These are phyloP conservation scores for Teinopalpus imperialis DNA, from an alignment of 2,888 invertebrate species.

Conservation along the genomic window DNA sequence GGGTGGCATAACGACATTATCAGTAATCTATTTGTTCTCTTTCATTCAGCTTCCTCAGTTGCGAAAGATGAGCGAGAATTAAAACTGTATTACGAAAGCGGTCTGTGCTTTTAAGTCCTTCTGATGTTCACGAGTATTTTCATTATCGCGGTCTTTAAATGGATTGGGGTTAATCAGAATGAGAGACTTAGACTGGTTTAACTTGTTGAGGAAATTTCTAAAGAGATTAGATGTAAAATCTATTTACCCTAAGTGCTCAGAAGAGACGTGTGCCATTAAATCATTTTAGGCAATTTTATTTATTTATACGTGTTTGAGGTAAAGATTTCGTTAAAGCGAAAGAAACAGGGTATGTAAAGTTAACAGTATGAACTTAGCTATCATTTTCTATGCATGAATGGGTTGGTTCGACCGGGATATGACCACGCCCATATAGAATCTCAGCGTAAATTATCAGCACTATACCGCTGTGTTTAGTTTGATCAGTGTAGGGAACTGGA, in stretches of 20 bases:
- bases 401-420: too few relatives aligned
- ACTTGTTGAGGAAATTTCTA: constrained; percentile 17
- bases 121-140: constrained; percentile 61
- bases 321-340: too few relatives aligned
- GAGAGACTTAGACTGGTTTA: constrained; percentile 25
- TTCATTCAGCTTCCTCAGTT: constrained; percentile 51
- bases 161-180: constrained; percentile 57
- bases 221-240: constrained; percentile 28
- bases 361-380: too few relatives aligned
- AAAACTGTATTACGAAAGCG: constrained; percentile 54
- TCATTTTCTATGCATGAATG: too few relatives aligned
- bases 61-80: constrained; percentile 46
- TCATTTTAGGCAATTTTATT: background rate
- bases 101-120: constrained; percentile 52
- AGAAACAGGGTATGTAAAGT: too few relatives aligned
- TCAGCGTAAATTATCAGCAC: too few relatives aligned
- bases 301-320: too few relatives aligned
- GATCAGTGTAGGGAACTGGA: too few relatives aligned
- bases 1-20: constrained; percentile 44
- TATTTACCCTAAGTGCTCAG: constrained; percentile 3
- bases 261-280: constrained; percentile 13
- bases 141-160: constrained; percentile 64
- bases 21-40: constrained; percentile 58
- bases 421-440: too few relatives aligned
- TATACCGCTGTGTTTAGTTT: too few relatives aligned